Base-by-base conservation (phyloP, 2,113 vertebrate species). In the Aspidoscelis tigris region DNA sequence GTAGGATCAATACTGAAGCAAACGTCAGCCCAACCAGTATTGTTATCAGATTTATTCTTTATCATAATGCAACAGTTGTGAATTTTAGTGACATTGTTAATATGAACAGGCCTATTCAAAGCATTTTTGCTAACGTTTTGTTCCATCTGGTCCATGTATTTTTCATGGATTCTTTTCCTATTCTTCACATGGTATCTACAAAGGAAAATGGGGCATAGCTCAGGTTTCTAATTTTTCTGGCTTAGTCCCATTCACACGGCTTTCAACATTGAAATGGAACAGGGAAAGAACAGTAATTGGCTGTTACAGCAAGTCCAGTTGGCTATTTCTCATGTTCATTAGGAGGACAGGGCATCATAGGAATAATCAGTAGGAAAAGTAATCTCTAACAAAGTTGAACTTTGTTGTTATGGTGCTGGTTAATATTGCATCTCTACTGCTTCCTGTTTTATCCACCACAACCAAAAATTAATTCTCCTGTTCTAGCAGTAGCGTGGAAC, bases 191-290 rank as follows among this genome's bases (percentile, higher is more conserved):
- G 26, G 16, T 66, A 66, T 53, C 43, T 39, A 20, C 78, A 43
- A 22, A 26, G 53, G 20, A 76, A 84, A 79, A 84, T 47, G 12
- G 41, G 65, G 22, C 18, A 55, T 50, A n/a, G 41, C 10, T 72
- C 26, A 78, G 55, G 43, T 71, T 64, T 47, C 69, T 43, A 24
- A 24, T 24, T 43, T 41, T 84, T 64, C 41, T 41, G 24, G 43
- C 41, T 79, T 84, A 78, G 71, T 84, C 76, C 69, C 76, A 44
- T 69, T 84, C 53, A 78, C 72, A 55, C 78, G 78, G 71, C 61
- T 84, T 79, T 84, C 68, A 72, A 65, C 68, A 72, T 44, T 72
- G 76, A 24, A 53, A 64, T 64, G 68, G 83, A 72, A 22, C 43
- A 72, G 68, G 55, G 55, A 26, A 47, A 55, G 41, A 84, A 18